Evolutionary conservation across 2,797 vertebrate species (phyloP).

Genomic region (Chloroceryle amazona): DNA sequence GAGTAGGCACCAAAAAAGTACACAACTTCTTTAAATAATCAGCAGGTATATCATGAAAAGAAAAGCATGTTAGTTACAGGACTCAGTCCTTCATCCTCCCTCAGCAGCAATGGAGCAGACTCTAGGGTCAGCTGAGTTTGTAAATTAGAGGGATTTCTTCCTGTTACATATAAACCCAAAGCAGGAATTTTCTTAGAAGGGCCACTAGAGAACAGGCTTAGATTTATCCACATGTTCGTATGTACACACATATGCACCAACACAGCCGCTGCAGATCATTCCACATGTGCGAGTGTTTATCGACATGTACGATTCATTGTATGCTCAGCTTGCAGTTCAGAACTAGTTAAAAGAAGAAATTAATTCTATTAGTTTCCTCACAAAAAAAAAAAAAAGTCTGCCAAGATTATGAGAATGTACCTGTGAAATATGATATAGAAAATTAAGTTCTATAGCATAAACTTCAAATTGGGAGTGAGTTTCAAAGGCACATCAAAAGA

Average conservation of each 20-base stretch:
- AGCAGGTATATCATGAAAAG: neutral
- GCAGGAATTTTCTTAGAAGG: neutral
- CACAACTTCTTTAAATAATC: neutral
- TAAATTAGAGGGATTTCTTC: neutral
- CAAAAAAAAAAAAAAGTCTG: neutral
- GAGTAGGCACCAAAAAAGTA: neutral
- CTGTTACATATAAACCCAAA: neutral
- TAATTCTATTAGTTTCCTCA: neutral
- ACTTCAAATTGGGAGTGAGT: neutral
- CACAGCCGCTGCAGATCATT: neutral
- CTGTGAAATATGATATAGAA: neutral
- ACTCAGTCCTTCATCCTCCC: neutral
- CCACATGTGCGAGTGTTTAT: too few species aligned
- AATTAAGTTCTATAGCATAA: neutral
- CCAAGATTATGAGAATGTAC: neutral
- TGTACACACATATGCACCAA: rapidly evolving
- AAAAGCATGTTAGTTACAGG: neutral
- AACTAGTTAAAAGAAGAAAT: neutral
- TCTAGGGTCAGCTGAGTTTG: neutral
- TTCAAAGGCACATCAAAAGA: neutral
- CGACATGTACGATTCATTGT: rapidly evolving
- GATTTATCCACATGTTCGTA: neutral
- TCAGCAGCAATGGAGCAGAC: rapidly evolving
- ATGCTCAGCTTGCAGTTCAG: neutral
- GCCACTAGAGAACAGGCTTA: neutral